Evolutionary conservation across 1,140 invertebrate genomes (phyloP).

Genomic region (Helicoverpa armigera): DNA sequence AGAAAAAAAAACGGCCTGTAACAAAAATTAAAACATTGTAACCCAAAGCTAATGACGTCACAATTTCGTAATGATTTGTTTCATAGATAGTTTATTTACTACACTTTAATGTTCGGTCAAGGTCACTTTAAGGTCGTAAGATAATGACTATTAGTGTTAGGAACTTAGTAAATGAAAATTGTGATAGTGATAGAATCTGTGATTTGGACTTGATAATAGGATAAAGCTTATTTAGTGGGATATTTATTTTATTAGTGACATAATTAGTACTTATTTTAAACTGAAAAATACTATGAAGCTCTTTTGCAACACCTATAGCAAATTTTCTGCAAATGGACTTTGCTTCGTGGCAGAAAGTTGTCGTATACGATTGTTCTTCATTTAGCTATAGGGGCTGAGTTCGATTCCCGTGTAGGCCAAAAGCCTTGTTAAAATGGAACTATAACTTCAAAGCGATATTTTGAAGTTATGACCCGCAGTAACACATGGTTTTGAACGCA

Average conservation of each 20-base stretch:
- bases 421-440: too few relatives aligned
- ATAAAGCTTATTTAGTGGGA: neutral
- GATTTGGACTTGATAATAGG: neutral
- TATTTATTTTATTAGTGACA: neutral
- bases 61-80: conserved; percentile 9
- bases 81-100: conserved; percentile 1
- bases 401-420: too few relatives aligned
- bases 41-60: conserved; percentile 13
- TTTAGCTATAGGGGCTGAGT: too few relatives aligned
- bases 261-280: neutral
- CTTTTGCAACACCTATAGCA: too few relatives aligned
- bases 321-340: too few relatives aligned
- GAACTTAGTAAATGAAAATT: conserved; percentile 38
- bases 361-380: too few relatives aligned
- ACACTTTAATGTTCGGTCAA: conserved; percentile 34
- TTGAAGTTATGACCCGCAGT: too few relatives aligned
- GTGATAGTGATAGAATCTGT: conserved; percentile 17
- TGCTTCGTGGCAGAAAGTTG: too few relatives aligned
- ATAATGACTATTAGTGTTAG: conserved; percentile 31
- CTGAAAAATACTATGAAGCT: too few relatives aligned
- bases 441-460: too few relatives aligned
- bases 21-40: neutral
- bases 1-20: neutral
- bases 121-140: conserved; percentile 1
- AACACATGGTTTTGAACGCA: neutral